Evolutionary conservation across 1,140 invertebrate species (phyloP).

Genomic region (Pollicipes pollicipes): DNA sequence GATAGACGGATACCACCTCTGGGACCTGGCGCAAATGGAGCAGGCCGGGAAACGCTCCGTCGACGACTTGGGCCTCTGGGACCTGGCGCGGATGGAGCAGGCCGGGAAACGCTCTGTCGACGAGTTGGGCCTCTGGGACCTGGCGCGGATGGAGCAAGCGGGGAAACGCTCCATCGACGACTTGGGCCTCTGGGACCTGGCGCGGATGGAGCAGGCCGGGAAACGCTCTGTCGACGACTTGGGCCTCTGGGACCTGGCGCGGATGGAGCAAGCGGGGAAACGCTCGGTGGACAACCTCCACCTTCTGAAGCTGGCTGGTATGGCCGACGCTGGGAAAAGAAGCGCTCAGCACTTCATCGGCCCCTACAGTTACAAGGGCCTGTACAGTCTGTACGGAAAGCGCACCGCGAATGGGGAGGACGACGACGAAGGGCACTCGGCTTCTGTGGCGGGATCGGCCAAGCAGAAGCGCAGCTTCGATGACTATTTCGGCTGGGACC

Average conservation of each 20-base stretch:
- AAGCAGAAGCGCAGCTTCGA: not conserved
- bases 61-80: too few species aligned
- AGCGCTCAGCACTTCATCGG: not conserved
- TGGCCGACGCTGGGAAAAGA: not conserved
- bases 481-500: not conserved
- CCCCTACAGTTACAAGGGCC: not conserved
- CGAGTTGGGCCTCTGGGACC: not conserved
- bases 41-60: not conserved
- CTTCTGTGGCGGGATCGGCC: too few species aligned
- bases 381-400: not conserved
- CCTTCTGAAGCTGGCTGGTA: not conserved
- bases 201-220: too few species aligned
- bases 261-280: too few species aligned
- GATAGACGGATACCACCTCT: not conserved
- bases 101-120: too few species aligned
- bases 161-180: not conserved
- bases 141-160: not conserved
- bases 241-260: too few species aligned
- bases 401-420: not conserved
- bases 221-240: too few species aligned
- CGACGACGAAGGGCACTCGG: not conserved
- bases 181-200: too few species aligned
- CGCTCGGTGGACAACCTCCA: not conserved
- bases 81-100: too few species aligned
- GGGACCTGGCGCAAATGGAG: not conserved